A percentile compares a stretch with the other conserved stretches of the same genome.
Evolutionary conservation across 2,888 invertebrate species (phyloP).

Genomic region (Catonia carolina): DNA sequence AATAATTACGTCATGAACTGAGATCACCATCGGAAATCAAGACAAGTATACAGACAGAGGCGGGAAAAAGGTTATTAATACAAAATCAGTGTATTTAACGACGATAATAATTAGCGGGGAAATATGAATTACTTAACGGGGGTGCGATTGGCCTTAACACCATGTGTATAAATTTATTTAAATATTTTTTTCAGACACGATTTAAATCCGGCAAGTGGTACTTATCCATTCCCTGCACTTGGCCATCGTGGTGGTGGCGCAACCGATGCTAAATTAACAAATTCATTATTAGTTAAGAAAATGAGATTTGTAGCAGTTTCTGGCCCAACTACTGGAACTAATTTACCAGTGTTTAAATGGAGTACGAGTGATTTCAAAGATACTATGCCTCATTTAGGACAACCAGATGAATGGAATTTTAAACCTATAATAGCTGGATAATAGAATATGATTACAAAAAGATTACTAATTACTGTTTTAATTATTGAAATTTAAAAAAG

Average conservation of each 20-base stretch:
- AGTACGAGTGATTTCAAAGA: constrained; percentile 53
- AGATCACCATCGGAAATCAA: no score
- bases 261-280: constrained; percentile 60
- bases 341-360: constrained; percentile 61
- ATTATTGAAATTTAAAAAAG: no score
- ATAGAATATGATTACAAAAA: no score
- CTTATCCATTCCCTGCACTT: constrained; percentile 53
- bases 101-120: no score
- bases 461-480: no score
- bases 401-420: constrained; percentile 62
- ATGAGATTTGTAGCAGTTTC: constrained; percentile 52
- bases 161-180: not conserved
- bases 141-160: no score
- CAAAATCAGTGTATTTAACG: no score
- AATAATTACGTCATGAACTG: no score
- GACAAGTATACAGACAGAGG: no score
- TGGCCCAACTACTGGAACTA: constrained; percentile 46
- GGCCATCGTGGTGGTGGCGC: constrained; percentile 64
- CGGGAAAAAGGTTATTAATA: no score
- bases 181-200: constrained; percentile 45
- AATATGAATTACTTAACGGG: no score
- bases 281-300: constrained; percentile 39
- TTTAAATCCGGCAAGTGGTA: constrained; percentile 61
- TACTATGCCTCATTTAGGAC: constrained; percentile 57
- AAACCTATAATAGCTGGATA: no score